Evolutionary conservation across 2,888 invertebrate species (phyloP), one percentile per base, ranked within the genome.

Genomic region (Callyntrura guangdongensis): DNA sequence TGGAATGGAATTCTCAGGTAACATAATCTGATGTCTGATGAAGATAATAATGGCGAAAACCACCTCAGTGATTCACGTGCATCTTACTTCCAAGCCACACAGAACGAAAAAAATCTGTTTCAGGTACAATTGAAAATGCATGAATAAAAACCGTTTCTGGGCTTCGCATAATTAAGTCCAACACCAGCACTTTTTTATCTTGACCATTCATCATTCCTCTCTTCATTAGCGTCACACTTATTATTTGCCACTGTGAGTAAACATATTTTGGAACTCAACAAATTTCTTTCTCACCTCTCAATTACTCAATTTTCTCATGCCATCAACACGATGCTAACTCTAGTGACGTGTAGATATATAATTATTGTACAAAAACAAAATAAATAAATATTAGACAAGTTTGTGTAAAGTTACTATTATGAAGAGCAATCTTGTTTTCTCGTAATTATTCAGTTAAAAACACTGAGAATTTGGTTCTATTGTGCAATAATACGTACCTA

Each of bases 331-430:
- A 45, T 72, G 47, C 22, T 0, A 74, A 20, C 47, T 47, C 47
- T 20, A 11, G 9, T 77, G 25, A 25, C 47, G 14, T 79, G 56
- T 56, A 56, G 59, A 56, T 1, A 53, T 22, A 56, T 4, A 56
- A 56, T 3, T 14, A 11, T 72, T 45, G 45, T 74, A 64, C 2
- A 9, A 49, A 56, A 77, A 77, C 4, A 69, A n/a, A 3, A 47
- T 56, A n/a, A 77, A 77, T 56, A 77, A 77, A 77, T 77, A 49
- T 74, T 67, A n/a, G n/a, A n/a, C n/a, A n/a, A n/a, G n/a, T n/a
- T n/a, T n/a, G 22, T 77, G 56, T 56, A 79, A 53, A 77, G 72
- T 74, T 20, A 79, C n/a, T 25, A 22, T 61, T 47, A 77, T 20
- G 77, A 45, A 53, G 36, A 59, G n/a, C 14, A 36, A 27, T n/a